Conservation (phyloP, 1,140 invertebrate species). For the Lepidurus arcticus region DNA sequence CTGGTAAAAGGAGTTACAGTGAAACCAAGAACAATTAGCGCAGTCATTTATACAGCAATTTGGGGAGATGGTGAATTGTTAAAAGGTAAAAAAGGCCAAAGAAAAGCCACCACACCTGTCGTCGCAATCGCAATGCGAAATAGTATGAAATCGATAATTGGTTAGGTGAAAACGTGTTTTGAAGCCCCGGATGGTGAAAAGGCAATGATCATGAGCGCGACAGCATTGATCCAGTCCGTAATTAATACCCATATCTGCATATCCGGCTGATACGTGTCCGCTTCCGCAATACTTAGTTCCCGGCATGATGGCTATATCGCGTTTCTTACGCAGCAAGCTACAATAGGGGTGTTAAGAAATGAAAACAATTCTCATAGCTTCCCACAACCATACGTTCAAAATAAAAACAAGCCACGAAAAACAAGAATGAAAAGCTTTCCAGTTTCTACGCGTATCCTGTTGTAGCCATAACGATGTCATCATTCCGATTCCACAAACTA, state of each 20-base stretch:
- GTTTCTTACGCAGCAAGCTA: conserved; percentile 44
- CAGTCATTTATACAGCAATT: conserved; percentile 9
- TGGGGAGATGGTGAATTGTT: conserved; percentile 17
- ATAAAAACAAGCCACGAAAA: background rate
- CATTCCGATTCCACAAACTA: background rate
- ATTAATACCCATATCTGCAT: conserved; percentile 61
- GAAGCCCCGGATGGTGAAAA: conserved; percentile 60
- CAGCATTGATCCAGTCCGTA: conserved; percentile 68
- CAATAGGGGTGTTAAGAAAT: conserved; percentile 35
- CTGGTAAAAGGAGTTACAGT: too few species aligned
- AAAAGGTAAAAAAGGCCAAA: background rate
- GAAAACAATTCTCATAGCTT: background rate
- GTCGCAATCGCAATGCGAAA: conserved; percentile 82
- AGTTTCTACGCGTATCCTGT: background rate
- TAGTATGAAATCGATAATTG: conserved; percentile 73
- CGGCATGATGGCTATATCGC: conserved; percentile 33
- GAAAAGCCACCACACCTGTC: conserved; percentile 56
- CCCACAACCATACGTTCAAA: background rate
- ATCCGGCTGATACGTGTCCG: conserved; percentile 61
- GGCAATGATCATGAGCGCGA: conserved; percentile 66
- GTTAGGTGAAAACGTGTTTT: conserved; percentile 62
- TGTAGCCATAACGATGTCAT: background rate
- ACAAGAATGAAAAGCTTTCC: background rate
- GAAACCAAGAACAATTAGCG: background rate
- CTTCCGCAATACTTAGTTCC: conserved; percentile 66